Conservation (phyloP, 92 coral and sea anemone species). For the Phymanthus crucifer region DNA sequence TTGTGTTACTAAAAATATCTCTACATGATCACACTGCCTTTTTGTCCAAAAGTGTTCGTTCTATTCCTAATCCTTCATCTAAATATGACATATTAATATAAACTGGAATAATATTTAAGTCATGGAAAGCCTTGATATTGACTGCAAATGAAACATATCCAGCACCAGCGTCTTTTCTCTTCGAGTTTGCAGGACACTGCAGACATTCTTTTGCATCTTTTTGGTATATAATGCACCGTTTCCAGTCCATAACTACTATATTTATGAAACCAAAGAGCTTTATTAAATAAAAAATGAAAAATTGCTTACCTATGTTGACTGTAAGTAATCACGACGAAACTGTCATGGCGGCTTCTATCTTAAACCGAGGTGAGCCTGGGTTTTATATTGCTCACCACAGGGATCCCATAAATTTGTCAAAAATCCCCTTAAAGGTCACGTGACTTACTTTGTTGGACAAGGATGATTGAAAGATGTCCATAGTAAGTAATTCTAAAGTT, state of each 20-base stretch:
- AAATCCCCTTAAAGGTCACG: not conserved
- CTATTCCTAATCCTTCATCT: conserved; percentile 39
- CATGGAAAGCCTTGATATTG: conserved; percentile 20
- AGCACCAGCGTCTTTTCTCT: conserved; percentile 44
- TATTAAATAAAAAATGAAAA: too few relatives aligned
- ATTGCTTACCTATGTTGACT: too few relatives aligned
- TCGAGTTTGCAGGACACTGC: conserved; percentile 38
- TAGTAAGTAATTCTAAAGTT: not conserved
- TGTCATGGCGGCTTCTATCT: too few relatives aligned
- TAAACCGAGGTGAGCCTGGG: too few relatives aligned
- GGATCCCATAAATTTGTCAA: not conserved
- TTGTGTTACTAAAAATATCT: conserved; percentile 38
- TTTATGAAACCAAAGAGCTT: not conserved
- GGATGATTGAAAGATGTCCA: too few relatives aligned
- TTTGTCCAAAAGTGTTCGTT: conserved; percentile 23
- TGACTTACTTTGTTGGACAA: not conserved
- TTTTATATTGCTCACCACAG: not conserved
- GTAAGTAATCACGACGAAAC: too few relatives aligned
- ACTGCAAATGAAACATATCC: conserved; percentile 37
- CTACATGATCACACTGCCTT: conserved; percentile 60
- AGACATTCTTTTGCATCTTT: conserved; percentile 16
- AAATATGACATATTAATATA: conserved; percentile 13
- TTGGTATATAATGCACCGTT: conserved; percentile 51
- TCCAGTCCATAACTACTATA: conserved; percentile 18
- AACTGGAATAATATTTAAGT: conserved; percentile 17